phyloP scores from a whole-genome alignment of 1,140 invertebrate genomes.

The Lethocerus indicus region DNA sequence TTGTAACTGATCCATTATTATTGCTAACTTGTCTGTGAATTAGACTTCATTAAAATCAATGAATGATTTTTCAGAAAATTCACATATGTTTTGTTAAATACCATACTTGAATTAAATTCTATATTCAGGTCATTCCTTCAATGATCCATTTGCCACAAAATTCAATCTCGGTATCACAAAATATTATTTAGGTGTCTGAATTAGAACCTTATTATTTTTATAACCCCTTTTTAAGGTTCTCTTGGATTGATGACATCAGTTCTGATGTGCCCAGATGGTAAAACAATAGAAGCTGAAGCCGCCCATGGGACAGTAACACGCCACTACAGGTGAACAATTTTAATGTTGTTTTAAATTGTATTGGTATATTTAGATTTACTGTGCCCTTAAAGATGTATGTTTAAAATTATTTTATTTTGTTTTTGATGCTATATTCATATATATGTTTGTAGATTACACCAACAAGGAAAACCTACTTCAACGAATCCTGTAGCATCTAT shows the following conservation, averaged over 20 bases:
- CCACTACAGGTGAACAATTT: slow-evolving; percentile 49
- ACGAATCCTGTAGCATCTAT: slow-evolving; percentile 86
- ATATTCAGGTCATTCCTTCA: too few species aligned
- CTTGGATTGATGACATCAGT: slow-evolving; percentile 87
- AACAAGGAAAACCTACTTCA: slow-evolving; percentile 66
- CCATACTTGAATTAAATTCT: too few species aligned
- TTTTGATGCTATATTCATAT: not conserved
- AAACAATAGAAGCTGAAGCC: slow-evolving; percentile 79
- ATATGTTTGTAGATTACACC: slow-evolving; percentile 39
- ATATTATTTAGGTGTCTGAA: not conserved
- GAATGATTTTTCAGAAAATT: too few species aligned
- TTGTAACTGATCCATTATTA: too few species aligned
- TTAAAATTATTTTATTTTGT: not conserved
- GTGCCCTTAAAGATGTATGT: not conserved
- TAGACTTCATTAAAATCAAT: too few species aligned
- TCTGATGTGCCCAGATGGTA: slow-evolving; percentile 78
- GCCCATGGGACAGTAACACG: slow-evolving; percentile 84
- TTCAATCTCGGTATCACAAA: too few species aligned
- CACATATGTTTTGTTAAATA: too few species aligned
- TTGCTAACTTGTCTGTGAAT: too few species aligned
- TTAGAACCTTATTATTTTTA: not conserved
- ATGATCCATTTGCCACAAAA: too few species aligned
- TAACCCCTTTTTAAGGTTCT: slow-evolving; percentile 35
- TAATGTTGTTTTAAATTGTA: not conserved
- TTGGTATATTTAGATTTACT: not conserved